A percentile compares a stretch with the other conserved stretches of the same genome.
Conservation (phyloP, 2,888 invertebrate species). For the Archaeoteleia sp. region DNA sequence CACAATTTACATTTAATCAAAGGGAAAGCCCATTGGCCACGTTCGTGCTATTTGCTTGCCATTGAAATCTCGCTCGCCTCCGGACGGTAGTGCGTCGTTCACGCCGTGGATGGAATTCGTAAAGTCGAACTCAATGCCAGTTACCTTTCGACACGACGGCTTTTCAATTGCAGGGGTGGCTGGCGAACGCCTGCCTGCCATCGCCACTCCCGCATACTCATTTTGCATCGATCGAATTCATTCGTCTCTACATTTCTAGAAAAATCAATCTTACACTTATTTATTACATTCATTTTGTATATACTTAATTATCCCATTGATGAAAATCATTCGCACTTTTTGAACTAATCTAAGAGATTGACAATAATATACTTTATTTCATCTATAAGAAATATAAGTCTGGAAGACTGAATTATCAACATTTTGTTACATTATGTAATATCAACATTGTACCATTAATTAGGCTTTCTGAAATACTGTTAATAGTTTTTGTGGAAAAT, state of each 20-base stretch:
- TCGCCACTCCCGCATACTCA: constrained; percentile 48
- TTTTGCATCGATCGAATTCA: constrained; percentile 47
- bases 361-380: no score
- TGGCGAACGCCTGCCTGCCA: constrained; percentile 37
- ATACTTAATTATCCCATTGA: constrained; percentile 14
- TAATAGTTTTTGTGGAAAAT: no score
- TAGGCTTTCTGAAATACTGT: no score
- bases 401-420: no score
- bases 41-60: constrained; percentile 72
- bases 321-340: no score
- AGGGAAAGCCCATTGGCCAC: constrained; percentile 72
- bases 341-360: no score
- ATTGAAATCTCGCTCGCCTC: constrained; percentile 68
- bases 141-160: constrained; percentile 55
- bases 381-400: no score
- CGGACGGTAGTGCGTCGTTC: constrained; percentile 46
- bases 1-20: constrained; percentile 75
- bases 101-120: constrained; percentile 68
- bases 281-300: constrained; percentile 41
- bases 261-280: constrained; percentile 38
- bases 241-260: constrained; percentile 36
- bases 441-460: no score
- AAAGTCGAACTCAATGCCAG: constrained; percentile 59
- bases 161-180: constrained; percentile 51
- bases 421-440: no score